Conservation (phyloP, 2,113 vertebrate species). For the Lates calcarifer region DNA sequence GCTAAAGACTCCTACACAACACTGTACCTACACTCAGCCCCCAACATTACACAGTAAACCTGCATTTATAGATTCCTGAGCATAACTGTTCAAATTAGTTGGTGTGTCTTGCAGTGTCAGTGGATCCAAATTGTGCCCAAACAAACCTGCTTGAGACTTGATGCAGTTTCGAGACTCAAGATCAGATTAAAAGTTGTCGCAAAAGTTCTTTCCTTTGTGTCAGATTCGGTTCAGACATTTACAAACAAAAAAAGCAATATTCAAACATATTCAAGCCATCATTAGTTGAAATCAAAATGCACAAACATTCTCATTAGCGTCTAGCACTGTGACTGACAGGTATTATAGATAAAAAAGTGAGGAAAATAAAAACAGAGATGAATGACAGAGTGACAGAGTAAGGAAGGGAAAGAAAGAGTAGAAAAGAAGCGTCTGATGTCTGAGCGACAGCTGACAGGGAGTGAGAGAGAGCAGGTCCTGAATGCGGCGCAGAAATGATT, state of each 20-base stretch:
- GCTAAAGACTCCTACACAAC: constrained; percentile 37
- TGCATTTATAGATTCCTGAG: constrained; percentile 7
- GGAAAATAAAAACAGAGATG: constrained; percentile 47
- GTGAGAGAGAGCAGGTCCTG: constrained; percentile 65
- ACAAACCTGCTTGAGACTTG: constrained; percentile 36
- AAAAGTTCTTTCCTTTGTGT: constrained; percentile 22
- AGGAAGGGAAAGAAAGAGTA: constrained; percentile 39
- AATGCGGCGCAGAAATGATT: constrained; percentile 81
- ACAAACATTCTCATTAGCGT: constrained; percentile 75
- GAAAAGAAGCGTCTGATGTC: constrained; percentile 49
- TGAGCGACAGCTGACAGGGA: constrained; percentile 70
- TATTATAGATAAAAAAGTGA: constrained; percentile 72
- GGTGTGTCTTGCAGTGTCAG: neutral
- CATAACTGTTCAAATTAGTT: constrained; percentile 23
- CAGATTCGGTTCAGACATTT: constrained; percentile 25
- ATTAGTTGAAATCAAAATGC: constrained; percentile 58
- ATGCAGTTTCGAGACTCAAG: constrained; percentile 21
- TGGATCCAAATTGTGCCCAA: constrained; percentile 16
- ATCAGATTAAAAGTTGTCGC: constrained; percentile 44
- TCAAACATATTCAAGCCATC: constrained; percentile 47
- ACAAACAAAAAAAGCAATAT: constrained; percentile 54
- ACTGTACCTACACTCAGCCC: constrained; percentile 12
- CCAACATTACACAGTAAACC: constrained; percentile 20
- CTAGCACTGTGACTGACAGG: constrained; percentile 77
- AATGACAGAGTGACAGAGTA: constrained; percentile 36